These are phyloP conservation scores for Gryllus bimaculatus DNA, from an alignment of 1,140 invertebrate species.

Conservation along the genomic window DNA sequence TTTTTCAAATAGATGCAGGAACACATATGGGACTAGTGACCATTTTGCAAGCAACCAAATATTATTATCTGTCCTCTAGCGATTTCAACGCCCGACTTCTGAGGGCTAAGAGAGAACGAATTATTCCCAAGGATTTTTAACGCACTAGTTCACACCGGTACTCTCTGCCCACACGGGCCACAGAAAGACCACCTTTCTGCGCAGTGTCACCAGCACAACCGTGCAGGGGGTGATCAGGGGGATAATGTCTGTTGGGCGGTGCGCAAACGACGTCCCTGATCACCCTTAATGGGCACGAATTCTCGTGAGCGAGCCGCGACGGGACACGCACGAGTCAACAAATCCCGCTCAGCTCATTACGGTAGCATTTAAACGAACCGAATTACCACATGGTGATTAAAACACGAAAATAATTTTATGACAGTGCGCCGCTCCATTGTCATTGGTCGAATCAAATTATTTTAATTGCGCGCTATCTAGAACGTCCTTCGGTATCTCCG, in stretches of 20 bases:
- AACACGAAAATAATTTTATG: background rate
- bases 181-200: too few relatives aligned
- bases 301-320: background rate
- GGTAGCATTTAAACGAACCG: background rate
- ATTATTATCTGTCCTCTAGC: too few relatives aligned
- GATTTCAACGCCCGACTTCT: too few relatives aligned
- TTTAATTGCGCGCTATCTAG: background rate
- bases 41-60: too few relatives aligned
- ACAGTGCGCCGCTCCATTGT: background rate
- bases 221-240: background rate
- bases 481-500: too few relatives aligned
- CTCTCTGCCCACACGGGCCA: too few relatives aligned
- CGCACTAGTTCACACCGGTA: too few relatives aligned
- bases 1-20: too few relatives aligned
- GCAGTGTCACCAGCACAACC: too few relatives aligned
- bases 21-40: too few relatives aligned
- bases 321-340: background rate
- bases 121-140: too few relatives aligned
- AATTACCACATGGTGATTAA: background rate
- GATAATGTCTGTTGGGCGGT: background rate
- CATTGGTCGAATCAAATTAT: background rate
- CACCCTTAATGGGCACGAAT: background rate
- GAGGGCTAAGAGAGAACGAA: too few relatives aligned
- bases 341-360: background rate
- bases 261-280: background rate